These are phyloP conservation scores for Volucella inflata DNA, from an alignment of 2,888 invertebrate genomes.

Conservation along the genomic window DNA sequence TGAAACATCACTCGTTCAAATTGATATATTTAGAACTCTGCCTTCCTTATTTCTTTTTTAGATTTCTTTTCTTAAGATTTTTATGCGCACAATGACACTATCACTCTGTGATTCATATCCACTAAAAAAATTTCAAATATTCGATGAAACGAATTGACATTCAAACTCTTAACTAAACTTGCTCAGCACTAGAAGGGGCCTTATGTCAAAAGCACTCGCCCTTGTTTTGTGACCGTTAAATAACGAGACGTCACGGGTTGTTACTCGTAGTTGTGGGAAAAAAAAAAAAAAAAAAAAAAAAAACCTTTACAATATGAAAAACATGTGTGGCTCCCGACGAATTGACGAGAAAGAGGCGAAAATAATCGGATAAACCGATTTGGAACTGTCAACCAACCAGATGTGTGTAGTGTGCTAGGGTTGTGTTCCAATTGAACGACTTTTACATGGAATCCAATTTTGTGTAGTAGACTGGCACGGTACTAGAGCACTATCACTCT, in stretches of 20 bases:
- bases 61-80: slow-evolving; percentile 6
- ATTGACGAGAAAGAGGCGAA: slow-evolving; percentile 43
- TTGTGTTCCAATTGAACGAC: slow-evolving; percentile 58
- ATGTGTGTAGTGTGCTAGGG: slow-evolving; percentile 51
- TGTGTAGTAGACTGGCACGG: not conserved
- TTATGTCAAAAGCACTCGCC: slow-evolving; percentile 35
- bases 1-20: not conserved
- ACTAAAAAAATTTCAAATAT: slow-evolving; percentile 5
- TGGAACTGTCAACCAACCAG: slow-evolving; percentile 71
- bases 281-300: slow-evolving; percentile 28
- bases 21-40: slow-evolving; percentile 54
- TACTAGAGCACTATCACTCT: slow-evolving; percentile 32
- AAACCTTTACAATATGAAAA: slow-evolving; percentile 58
- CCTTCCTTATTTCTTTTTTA: slow-evolving; percentile 2
- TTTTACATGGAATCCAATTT: slow-evolving; percentile 26
- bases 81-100: slow-evolving; percentile 58
- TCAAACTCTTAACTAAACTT: slow-evolving; percentile 20
- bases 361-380: slow-evolving; percentile 27
- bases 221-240: slow-evolving; percentile 57
- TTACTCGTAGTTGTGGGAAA: slow-evolving; percentile 51
- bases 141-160: slow-evolving; percentile 51
- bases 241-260: slow-evolving; percentile 65
- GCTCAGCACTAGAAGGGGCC: slow-evolving; percentile 27
- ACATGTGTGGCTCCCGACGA: slow-evolving; percentile 55
- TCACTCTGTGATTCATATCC: slow-evolving; percentile 25